Evolutionary conservation across 2,797 vertebrate genomes (phyloP), one percentile per base, ranked within the genome.

Genomic region (Naso thynnoides): DNA sequence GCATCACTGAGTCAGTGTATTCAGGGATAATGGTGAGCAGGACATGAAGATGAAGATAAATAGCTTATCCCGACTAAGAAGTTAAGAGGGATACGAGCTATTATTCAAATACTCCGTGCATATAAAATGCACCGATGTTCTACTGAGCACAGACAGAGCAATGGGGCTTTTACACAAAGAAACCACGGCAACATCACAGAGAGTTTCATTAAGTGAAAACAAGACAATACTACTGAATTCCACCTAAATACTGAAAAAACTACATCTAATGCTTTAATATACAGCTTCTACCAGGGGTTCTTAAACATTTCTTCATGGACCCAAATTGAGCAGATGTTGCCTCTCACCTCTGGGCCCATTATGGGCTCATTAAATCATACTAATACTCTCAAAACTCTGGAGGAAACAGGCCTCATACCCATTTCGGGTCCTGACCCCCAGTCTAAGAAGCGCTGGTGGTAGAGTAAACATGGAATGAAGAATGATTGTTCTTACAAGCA

Each of bases 401-500:
- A 67, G 59, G 72, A 72, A 81, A 66, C 54, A 27, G 8, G 55
- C 27, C 31, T 6, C 0, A 9, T 0, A 74, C 60, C 68, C 67
- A 62, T 69, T 80, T 74, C 69, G 76, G 1, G 3, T 73, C 82
- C 76, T 10, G 70, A 8, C 57, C 24, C 33, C 6, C 27, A 10
- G 86, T 88, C 88, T 81, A 86, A 83, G 86, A 88, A 90, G 91
- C 84, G 78, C 86, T 82, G 86, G 53, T 60, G 82, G 83, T 66
- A 57, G 72, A 91, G 89, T 95, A 95, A 97, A 96, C 88, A 66
- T 75, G 82, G 88, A 94, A 94, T 92, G 95, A 93, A 95, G 94
- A 96, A 89, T 92, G 95, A 96, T 95, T 95, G 94, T 97, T 96
- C 96, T 95, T 96, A 95, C 95, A 96, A 96, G 95, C 94, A 96